phyloP scores from a whole-genome alignment of 2,888 invertebrate species.

The Ferrisia virgata region DNA sequence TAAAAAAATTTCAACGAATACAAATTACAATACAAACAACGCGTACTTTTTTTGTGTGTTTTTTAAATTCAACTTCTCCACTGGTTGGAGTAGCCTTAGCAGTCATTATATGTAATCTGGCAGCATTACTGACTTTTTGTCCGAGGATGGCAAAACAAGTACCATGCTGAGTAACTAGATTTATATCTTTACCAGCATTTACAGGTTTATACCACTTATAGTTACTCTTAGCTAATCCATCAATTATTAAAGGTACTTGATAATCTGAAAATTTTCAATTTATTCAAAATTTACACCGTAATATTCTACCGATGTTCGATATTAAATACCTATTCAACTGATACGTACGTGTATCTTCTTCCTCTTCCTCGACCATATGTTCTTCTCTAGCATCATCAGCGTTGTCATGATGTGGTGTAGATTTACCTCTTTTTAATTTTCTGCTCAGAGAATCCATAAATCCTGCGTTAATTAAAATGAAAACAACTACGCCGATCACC shows the following conservation, averaged over 20 bases:
- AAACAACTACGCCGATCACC: no score
- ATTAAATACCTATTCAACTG: no score
- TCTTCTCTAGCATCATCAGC: no score
- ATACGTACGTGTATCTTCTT: no score
- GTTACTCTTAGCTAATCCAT: slow-evolving; percentile 62
- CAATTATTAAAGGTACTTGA: slow-evolving; percentile 57
- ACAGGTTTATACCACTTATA: slow-evolving; percentile 49
- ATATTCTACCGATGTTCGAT: background rate
- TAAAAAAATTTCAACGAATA: no score
- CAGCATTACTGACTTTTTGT: slow-evolving; percentile 60
- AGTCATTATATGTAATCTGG: slow-evolving; percentile 60
- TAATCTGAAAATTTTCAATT: background rate
- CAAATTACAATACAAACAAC: background rate
- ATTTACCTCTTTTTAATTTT: no score
- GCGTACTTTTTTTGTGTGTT: background rate
- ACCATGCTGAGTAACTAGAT: slow-evolving; percentile 62
- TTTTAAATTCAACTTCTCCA: slow-evolving; percentile 53
- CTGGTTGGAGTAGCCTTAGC: slow-evolving; percentile 54
- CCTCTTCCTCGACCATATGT: no score
- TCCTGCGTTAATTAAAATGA: no score
- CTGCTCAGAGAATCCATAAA: no score
- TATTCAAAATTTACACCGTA: no score
- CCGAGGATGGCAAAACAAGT: slow-evolving; percentile 56
- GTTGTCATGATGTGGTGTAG: no score
- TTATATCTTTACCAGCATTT: slow-evolving; percentile 64